A percentile compares a stretch with the other conserved stretches of the same genome.
phyloP scores from a whole-genome alignment of 2,797 vertebrate species.

The Rousettus madagascariensis region DNA sequence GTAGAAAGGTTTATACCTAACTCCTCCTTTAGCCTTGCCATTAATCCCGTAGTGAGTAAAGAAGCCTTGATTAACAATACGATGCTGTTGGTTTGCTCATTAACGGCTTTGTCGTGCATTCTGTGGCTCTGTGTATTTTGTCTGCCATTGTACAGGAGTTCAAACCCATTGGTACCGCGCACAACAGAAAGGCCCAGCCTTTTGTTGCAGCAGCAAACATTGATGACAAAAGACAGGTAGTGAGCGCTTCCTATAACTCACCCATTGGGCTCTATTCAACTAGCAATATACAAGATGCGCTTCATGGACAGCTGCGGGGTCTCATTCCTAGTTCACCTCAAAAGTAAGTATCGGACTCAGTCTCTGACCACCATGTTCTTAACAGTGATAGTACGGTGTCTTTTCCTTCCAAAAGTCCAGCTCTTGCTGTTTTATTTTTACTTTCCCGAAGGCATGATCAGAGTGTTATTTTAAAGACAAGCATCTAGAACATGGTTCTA shows the following conservation, averaged over 20 bases:
- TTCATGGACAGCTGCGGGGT: slow-evolving; percentile 96
- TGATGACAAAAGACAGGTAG: slow-evolving; percentile 97
- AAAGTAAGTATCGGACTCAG: slow-evolving; percentile 87
- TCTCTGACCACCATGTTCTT: neutral
- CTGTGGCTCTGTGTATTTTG: slow-evolving; percentile 86
- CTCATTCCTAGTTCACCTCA: slow-evolving; percentile 89
- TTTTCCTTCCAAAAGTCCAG: slow-evolving; percentile 81
- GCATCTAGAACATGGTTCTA: slow-evolving; percentile 42
- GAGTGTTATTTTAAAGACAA: slow-evolving; percentile 8
- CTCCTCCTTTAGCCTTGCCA: neutral
- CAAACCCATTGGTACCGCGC: slow-evolving; percentile 92
- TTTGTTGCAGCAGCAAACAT: slow-evolving; percentile 97
- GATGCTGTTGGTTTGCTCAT: slow-evolving; percentile 73
- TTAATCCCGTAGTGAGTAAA: neutral
- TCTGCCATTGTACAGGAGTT: slow-evolving; percentile 91
- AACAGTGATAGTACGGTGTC: neutral
- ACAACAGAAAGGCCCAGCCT: slow-evolving; percentile 96
- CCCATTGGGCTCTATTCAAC: slow-evolving; percentile 98
- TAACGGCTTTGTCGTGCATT: slow-evolving; percentile 83
- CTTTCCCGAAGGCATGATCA: slow-evolving; percentile 34
- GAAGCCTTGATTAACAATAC: slow-evolving; percentile 75
- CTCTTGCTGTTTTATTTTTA: slow-evolving; percentile 82
- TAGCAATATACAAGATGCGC: slow-evolving; percentile 97
- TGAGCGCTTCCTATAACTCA: slow-evolving; percentile 97
- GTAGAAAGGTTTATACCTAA: neutral